Conservation (phyloP, 2,797 vertebrate species). For the Aratinga solstitialis region DNA sequence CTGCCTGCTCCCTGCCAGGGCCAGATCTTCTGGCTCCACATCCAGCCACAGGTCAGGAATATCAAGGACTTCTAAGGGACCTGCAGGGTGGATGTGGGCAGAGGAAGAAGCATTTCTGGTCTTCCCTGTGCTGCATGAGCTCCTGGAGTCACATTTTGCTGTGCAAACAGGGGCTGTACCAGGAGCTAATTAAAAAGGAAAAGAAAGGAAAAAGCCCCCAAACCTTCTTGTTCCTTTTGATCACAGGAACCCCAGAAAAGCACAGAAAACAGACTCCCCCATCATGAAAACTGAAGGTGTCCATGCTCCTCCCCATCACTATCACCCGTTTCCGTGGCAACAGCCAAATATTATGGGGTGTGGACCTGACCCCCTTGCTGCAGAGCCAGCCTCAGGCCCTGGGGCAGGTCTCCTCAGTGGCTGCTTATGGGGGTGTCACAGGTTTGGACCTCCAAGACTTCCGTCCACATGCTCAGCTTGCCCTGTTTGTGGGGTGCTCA, state of each 20-base stretch:
- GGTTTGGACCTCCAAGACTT: background rate
- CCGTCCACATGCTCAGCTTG: accelerated
- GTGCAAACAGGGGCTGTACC: accelerated
- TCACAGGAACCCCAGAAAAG: background rate
- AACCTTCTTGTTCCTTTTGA: background rate
- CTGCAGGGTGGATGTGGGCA: background rate
- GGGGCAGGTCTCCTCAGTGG: background rate
- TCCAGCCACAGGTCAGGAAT: accelerated
- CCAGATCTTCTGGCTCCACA: accelerated
- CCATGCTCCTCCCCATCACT: background rate
- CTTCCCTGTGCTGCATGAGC: accelerated
- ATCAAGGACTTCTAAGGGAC: background rate
- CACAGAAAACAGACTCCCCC: background rate
- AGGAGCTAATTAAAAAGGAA: background rate
- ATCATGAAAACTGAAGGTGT: background rate
- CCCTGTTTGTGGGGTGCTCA: accelerated
- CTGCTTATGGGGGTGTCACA: accelerated
- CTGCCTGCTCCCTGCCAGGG: background rate
- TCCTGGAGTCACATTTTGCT: background rate
- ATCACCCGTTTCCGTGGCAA: background rate
- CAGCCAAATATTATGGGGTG: background rate
- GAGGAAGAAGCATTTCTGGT: background rate
- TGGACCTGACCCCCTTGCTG: no score
- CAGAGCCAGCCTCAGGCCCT: background rate
- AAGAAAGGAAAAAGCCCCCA: background rate